Evolutionary conservation across 2,797 vertebrate genomes (phyloP), one percentile per base, ranked within the genome.

Genomic region (Danio kyathit): DNA sequence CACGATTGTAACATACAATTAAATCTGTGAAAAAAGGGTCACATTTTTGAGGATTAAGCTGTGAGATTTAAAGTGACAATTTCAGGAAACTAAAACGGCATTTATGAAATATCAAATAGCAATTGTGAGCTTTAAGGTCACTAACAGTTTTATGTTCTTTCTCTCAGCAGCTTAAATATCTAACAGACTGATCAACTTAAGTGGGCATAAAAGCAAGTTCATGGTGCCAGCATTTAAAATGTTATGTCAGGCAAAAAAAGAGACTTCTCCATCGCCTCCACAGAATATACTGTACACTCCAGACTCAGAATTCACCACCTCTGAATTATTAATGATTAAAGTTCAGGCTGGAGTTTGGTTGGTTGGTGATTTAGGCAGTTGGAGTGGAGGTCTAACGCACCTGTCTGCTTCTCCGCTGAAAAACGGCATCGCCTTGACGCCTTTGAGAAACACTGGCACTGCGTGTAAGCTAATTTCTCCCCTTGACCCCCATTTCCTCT

Each of bases 281-380:
- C 11, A 52, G n/a, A 61, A 71, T 61, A 79, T 44, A 29, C 29
- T 29, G 29, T 29, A 49, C 12, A 57, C 78, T 64, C 10, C 60
- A 80, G 70, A 74, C 60, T 57, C 60, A 74, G 51, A 13, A 79
- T 65, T 40, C 41, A 65, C 67, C 72, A 56, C 57, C 59, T 72
- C 21, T 80, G 69, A 80, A 84, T 91, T 89, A 90, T 89, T 91
- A 91, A 92, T 91, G 85, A 88, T 85, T 84, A 69, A 74, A 85
- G 86, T 86, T 91, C 41, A 82, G 57, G 65, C 77, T 65, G 49
- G 51, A 66, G 72, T 84, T 84, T 77, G 48, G 44, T 56, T 67
- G 74, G 79, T 51, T 44, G 63, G 79, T 91, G 90, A 94, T 92
- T 91, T 92, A 93, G 89, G 86, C 80, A 85, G 29, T 29, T 82